These are phyloP conservation scores for Phyllotis vaccarum DNA, from an alignment of 2,797 vertebrate species.

Conservation along the genomic window DNA sequence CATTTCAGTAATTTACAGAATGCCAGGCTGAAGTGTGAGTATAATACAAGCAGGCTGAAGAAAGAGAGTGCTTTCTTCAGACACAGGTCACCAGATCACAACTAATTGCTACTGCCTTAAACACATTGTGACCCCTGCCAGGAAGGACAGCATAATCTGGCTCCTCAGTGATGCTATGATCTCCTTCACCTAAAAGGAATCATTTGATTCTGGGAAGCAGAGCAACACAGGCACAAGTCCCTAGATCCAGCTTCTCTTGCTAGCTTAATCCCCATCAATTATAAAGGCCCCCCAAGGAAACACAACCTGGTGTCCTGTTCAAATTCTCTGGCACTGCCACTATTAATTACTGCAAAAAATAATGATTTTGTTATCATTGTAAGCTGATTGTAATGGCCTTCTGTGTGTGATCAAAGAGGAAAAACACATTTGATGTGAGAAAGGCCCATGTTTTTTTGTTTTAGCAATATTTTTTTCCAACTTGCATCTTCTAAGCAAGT, in stretches of 20 bases:
- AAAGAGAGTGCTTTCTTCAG: neutral
- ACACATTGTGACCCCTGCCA: neutral
- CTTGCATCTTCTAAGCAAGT: neutral
- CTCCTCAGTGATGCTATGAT: neutral
- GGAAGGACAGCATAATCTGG: neutral
- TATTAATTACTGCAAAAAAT: constrained; percentile 38
- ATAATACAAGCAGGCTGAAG: neutral
- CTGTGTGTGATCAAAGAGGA: neutral
- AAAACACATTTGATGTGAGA: neutral
- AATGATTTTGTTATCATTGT: neutral
- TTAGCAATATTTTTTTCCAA: neutral
- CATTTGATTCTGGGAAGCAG: neutral
- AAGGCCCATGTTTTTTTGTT: neutral
- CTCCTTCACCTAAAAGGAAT: neutral
- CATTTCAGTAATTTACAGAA: constrained; percentile 12
- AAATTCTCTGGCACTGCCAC: neutral
- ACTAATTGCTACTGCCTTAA: constrained; percentile 10
- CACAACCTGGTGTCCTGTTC: neutral
- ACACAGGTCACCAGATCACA: neutral
- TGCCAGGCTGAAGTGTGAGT: neutral
- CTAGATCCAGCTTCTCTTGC: neutral
- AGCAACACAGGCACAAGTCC: neutral
- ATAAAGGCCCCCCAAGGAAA: neutral
- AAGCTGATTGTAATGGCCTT: constrained; percentile 17
- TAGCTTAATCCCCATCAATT: neutral